Conservation (phyloP, 2,888 invertebrate species). For the Drosophila tripunctata region DNA sequence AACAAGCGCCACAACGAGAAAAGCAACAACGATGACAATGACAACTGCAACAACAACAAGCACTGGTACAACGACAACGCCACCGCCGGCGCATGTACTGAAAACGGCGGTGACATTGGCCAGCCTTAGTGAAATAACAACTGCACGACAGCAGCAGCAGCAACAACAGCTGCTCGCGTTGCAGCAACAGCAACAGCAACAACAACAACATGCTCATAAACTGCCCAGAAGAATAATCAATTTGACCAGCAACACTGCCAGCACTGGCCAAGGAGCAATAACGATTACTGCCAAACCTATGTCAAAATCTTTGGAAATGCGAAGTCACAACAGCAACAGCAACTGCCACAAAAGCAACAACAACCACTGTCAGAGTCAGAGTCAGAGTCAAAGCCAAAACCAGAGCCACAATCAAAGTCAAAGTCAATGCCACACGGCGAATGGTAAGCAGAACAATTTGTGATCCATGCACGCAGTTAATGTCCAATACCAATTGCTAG, state of each 20-base stretch:
- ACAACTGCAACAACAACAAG: conserved; percentile 54
- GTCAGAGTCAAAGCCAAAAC: conserved; percentile 15
- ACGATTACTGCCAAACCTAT: conserved; percentile 50
- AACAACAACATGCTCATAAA: conserved; percentile 61
- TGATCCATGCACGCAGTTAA: conserved; percentile 50
- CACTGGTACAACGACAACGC: conserved; percentile 61
- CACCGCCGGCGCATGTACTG: conserved; percentile 77
- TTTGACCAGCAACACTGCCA: conserved; percentile 57
- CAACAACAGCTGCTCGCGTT: conserved; percentile 58
- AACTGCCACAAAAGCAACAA: conserved; percentile 21
- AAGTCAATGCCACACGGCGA: conserved; percentile 41
- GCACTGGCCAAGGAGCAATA: conserved; percentile 41
- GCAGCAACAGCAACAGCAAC: conserved; percentile 46
- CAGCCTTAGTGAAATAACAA: conserved; percentile 79
- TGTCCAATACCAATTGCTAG: conserved; percentile 42
- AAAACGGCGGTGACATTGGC: conserved; percentile 81
- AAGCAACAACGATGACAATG: conserved; percentile 57
- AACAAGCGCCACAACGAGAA: conserved; percentile 37
- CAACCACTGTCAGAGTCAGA: conserved; percentile 20
- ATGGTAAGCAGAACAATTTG: conserved; percentile 66
- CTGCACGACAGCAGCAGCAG: conserved; percentile 74
- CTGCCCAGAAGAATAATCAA: conserved; percentile 70
- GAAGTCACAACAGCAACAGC: conserved; percentile 30
- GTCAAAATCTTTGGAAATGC: conserved; percentile 29
- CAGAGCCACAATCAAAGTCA: conserved; percentile 25